Evolutionary conservation across 1,140 invertebrate genomes (phyloP).

Genomic region (Anagrus nilaparvatae): DNA sequence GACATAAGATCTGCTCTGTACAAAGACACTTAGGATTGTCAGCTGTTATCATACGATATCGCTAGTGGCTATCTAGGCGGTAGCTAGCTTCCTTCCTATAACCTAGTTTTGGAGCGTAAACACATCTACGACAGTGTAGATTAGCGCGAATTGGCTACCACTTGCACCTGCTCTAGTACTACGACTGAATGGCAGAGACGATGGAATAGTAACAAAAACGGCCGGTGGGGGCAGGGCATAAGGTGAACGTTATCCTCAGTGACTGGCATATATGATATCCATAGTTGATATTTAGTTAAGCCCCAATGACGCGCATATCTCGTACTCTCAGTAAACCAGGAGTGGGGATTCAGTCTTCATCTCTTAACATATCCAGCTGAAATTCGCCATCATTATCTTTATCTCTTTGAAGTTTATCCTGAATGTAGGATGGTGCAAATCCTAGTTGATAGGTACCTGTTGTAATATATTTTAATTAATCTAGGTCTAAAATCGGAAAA

Average conservation of each 20-base stretch:
- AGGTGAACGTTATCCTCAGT: neutral
- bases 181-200: no score
- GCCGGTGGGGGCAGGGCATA: no score
- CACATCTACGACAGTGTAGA: no score
- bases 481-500: conserved; percentile 1
- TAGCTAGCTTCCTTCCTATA: no score
- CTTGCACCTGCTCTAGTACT: no score
- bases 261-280: neutral
- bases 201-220: no score
- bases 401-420: neutral
- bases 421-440: neutral
- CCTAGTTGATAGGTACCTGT: neutral
- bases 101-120: no score
- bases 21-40: no score
- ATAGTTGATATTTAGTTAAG: neutral
- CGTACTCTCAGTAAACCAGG: conserved; percentile 1
- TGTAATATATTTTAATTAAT: conserved; percentile 4
- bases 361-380: neutral
- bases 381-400: conserved; percentile 2
- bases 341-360: neutral
- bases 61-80: no score
- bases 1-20: no score
- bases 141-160: no score
- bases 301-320: neutral
- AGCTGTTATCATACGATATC: no score